Evolutionary conservation across 37 sponge, comb jelly and placozoan genomes (phyloP).

Genomic region (Cladorhizidae sp.): DNA sequence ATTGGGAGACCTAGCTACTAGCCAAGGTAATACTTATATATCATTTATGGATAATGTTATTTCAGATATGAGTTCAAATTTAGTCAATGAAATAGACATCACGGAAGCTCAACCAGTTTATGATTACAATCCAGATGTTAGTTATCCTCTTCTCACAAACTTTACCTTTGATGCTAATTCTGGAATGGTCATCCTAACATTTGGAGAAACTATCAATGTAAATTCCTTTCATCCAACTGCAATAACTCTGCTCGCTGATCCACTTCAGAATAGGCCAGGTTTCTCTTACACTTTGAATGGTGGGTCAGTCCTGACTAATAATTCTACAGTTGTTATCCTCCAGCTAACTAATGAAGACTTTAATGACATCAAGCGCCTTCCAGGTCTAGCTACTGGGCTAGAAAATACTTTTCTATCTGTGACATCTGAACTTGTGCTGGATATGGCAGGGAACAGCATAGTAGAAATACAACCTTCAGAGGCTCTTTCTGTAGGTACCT

Average conservation of each 20-base stretch:
- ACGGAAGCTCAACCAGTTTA: constrained; percentile 8
- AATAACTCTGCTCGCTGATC: constrained; percentile 57
- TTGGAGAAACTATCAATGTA: constrained; percentile 79
- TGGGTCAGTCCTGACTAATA: constrained; percentile 42
- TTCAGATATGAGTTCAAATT: constrained; percentile 66
- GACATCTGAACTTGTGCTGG: constrained; percentile 53
- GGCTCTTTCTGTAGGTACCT: constrained; percentile 31
- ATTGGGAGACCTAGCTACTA: constrained; percentile 43
- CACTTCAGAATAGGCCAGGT: neutral
- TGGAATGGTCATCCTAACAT: constrained; percentile 61
- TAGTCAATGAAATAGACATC: constrained; percentile 16
- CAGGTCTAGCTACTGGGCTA: constrained; percentile 43
- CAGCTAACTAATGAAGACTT: constrained; percentile 60
- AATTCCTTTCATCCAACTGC: constrained; percentile 60
- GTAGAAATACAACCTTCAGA: constrained; percentile 5
- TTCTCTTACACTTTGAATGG: constrained; percentile 64
- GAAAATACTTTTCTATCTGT: constrained; percentile 42
- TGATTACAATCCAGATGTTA: constrained; percentile 46
- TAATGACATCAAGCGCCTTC: constrained; percentile 72
- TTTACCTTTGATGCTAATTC: constrained; percentile 76
- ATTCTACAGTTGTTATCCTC: constrained; percentile 59
- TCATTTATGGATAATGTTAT: constrained; percentile 31
- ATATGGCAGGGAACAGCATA: constrained; percentile 70
- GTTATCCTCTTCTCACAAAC: constrained; percentile 31
- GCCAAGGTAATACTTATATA: constrained; percentile 47